These are phyloP conservation scores for Serranus cabrilla DNA, from an alignment of 2,797 vertebrate genomes.

Conservation along the genomic window DNA sequence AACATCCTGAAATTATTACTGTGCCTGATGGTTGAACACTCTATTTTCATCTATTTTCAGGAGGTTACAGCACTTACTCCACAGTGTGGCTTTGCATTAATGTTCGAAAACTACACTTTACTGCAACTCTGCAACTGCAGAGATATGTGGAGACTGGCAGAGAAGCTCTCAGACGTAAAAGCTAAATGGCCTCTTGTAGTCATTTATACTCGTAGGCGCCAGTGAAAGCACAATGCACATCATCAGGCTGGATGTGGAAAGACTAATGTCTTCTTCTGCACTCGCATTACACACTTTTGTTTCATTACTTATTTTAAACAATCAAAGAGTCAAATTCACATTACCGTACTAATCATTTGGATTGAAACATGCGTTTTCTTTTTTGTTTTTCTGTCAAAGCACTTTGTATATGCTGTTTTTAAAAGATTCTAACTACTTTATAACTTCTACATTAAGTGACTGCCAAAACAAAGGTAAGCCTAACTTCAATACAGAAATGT, in stretches of 20 bases:
- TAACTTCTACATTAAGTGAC: too few species aligned
- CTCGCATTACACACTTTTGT: constrained; percentile 21
- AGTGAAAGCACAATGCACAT: constrained; percentile 33
- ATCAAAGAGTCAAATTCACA: neutral
- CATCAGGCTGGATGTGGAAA: constrained; percentile 30
- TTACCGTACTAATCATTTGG: neutral
- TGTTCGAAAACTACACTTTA: constrained; percentile 7
- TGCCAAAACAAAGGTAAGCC: neutral
- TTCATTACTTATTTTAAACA: constrained; percentile 6
- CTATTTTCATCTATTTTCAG: neutral
- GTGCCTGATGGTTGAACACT: neutral
- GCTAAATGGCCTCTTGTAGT: constrained; percentile 54
- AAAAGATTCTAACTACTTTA: too few species aligned
- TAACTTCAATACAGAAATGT: neutral
- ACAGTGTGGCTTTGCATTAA: constrained; percentile 18
- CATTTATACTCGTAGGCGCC: constrained; percentile 41
- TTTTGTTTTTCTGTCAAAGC: too few species aligned
- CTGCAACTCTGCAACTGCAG: constrained; percentile 6
- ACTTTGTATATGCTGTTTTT: too few species aligned
- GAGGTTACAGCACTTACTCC: neutral
- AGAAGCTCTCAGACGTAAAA: constrained; percentile 50
- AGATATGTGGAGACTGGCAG: constrained; percentile 21
- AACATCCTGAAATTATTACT: neutral
- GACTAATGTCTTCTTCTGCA: constrained; percentile 18
- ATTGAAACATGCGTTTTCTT: neutral